Evolutionary conservation across 2,113 vertebrate species (phyloP), one percentile per base, ranked within the genome.

Genomic region (Solenodon paradoxus): DNA sequence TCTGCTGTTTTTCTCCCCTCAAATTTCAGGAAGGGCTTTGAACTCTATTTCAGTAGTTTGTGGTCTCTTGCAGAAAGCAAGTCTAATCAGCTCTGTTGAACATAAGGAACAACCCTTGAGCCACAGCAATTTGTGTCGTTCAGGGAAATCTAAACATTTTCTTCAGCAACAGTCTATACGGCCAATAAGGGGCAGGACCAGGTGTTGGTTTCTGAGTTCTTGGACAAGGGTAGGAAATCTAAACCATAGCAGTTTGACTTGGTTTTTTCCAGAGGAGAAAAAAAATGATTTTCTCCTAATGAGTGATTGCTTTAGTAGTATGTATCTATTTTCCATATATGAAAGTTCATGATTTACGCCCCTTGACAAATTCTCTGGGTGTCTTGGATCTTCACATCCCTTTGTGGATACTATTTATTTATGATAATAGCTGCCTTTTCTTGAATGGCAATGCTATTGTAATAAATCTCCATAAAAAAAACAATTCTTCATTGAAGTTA

Each of bases 381-480:
- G 87, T 95, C 94, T 95, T 80, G 68, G 49, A 55, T 95, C 85
- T 55, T 78, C 88, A 51, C 40, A 55, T 75, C 88, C 68, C 55
- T 87, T 92, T 95, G 87, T 96, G 78, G 89, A 90, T 91, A 71
- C 42, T 88, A 83, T 87, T 96, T 97, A 96, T 97, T 97, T 96
- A 98, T 93, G 95, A 69, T 95, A 81, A 97, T 95, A 88, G 95
- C 94, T 5, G 11, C 95, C 95, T 94, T 42, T 96, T 97, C 92
- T 95, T 88, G 88, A 97, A 90, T 92, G 94, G 90, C 94, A 95
- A 82, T 86, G 94, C 95, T 92, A 77, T 96, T 96, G 96, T 96
- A 92, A 97, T 97, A 97, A 97, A 97, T 97, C 97, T 96, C 96
- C 96, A 96, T 97, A 97, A 97, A 96, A n/a, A 96, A 96, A 88